A percentile compares a stretch with the other conserved stretches of the same genome.
phyloP scores from a whole-genome alignment of 2,888 invertebrate species.

The Dusona sp. region DNA sequence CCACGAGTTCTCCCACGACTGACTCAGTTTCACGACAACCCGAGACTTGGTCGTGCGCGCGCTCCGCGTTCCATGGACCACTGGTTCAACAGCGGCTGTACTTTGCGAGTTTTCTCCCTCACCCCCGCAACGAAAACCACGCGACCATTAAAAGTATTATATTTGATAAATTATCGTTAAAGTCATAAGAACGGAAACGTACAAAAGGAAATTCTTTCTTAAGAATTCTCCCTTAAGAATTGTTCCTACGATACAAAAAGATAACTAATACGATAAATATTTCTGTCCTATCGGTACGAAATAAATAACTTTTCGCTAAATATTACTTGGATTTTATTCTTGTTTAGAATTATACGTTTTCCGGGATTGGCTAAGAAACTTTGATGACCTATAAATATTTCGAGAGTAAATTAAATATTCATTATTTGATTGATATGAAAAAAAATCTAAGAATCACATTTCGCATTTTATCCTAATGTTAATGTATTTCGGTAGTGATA shows the following conservation, averaged over 20 bases:
- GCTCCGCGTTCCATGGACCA: conserved; percentile 53
- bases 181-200: background rate
- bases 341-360: no score
- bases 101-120: conserved; percentile 2
- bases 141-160: background rate
- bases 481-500: no score
- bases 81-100: background rate
- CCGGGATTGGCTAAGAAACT: no score
- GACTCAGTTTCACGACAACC: conserved; percentile 53
- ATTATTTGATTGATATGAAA: background rate
- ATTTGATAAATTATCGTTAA: background rate
- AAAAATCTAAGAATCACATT: no score
- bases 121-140: conserved; percentile 1
- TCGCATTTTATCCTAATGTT: no score
- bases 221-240: no score
- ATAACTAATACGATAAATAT: background rate
- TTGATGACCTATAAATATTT: no score
- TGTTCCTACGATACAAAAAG: background rate
- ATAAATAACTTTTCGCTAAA: background rate
- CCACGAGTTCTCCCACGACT: conserved; percentile 76
- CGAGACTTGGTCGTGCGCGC: conserved; percentile 59
- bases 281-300: no score
- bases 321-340: background rate
- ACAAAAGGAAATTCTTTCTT: background rate
- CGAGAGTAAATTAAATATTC: no score